Base-by-base conservation (phyloP, 2,797 vertebrate genomes). In the Varecia variegata region DNA sequence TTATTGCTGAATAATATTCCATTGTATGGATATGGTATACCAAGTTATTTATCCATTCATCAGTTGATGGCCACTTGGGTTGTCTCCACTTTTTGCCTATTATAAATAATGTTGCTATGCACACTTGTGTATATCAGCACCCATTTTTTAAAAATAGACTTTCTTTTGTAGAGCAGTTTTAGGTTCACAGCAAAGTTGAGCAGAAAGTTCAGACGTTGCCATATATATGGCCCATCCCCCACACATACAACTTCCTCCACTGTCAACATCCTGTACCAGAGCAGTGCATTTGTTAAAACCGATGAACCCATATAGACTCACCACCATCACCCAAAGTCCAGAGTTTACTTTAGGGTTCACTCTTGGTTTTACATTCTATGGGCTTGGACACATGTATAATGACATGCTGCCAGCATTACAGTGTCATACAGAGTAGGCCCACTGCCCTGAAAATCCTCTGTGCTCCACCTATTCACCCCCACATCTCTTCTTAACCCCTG, bases 21-120 rank as follows among this genome's bases (percentile, higher is more conserved):
- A 6, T 0, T 43, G 21, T 8, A 23, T 0, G 27, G 11, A 43
- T 4, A 50, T 2, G 25, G 11, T 4, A 50, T 2, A 14, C 30
- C 13, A 4, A 4, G 11, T 27, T 43, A 60, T 47, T 27, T n/a
- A n/a, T 8, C 40, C 25, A 23, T 6, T n/a, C 38, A 6, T 71
- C 38, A 47, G 7, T 0, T 1, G 8, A 40, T 0, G 10, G 43
- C 32, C n/a, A 27, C 9, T 12, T 21, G 38, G 15, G 32, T 30
- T 54, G 14, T 45, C 67, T 76, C 67, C 5, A n/a, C 62, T n/a
- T 62, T 74, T 38, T 85, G 60, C 81, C 65, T 79, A 11, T 45
- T 30, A 52, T 1, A 35, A 32, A 62, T 25, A 76, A 25, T 1
- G n/a, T n/a, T 21, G 9, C 21, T n/a, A 3, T 8, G 43, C 25